Evolutionary conservation across 2,113 vertebrate genomes (phyloP).

Genomic region (Mionectes macconnelli): DNA sequence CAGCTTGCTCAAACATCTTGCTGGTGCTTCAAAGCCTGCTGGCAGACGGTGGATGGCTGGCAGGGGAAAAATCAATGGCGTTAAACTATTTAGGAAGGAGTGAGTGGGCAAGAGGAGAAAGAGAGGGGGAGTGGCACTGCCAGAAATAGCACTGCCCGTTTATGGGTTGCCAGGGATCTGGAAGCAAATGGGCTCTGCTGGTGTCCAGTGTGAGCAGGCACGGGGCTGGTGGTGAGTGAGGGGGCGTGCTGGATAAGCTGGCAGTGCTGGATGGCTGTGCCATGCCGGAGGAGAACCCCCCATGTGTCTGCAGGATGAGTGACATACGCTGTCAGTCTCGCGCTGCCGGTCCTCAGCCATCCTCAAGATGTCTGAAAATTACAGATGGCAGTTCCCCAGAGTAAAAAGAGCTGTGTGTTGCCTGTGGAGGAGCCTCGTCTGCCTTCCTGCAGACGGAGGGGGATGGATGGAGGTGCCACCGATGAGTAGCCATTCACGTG

Average conservation of each 20-base stretch:
- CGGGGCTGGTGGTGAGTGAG: rapidly evolving
- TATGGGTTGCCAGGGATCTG: background rate
- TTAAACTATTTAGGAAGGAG: background rate
- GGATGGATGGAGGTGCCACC: rapidly evolving
- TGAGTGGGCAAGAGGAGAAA: background rate
- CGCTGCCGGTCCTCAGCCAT: background rate
- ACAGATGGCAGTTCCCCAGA: background rate
- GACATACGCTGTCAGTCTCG: background rate
- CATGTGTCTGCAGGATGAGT: background rate
- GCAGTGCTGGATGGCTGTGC: rapidly evolving
- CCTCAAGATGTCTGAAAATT: background rate
- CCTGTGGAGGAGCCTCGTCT: background rate
- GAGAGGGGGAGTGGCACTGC: background rate
- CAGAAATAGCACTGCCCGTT: background rate
- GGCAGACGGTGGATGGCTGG: background rate
- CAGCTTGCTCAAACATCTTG: background rate
- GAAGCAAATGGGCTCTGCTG: background rate
- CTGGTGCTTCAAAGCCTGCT: background rate
- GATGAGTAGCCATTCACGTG: rapidly evolving
- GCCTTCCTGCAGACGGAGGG: background rate
- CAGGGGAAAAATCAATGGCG: background rate
- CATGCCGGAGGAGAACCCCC: rapidly evolving
- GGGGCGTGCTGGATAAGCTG: background rate
- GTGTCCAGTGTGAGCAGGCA: background rate
- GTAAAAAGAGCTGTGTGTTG: background rate